These are phyloP conservation scores for Ooceraea biroi DNA, from an alignment of 1,140 invertebrate species.

Conservation along the genomic window DNA sequence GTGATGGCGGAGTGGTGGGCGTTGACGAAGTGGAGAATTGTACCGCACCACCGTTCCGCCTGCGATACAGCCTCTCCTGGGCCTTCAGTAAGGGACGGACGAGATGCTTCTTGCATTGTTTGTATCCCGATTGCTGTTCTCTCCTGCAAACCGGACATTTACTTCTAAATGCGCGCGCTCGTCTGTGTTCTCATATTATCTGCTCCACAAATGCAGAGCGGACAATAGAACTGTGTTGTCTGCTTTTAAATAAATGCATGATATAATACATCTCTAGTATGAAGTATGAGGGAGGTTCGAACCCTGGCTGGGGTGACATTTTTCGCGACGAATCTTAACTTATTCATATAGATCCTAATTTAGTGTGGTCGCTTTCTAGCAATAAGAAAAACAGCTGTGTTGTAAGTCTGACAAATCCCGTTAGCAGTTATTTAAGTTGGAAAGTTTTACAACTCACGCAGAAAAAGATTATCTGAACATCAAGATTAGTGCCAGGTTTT, in stretches of 20 bases:
- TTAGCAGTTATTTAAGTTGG: too few relatives aligned
- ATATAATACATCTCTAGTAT: not conserved
- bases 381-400: too few relatives aligned
- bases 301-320: too few relatives aligned
- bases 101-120: slow-evolving; percentile 87
- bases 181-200: not conserved
- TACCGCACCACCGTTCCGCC: slow-evolving; percentile 78
- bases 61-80: slow-evolving; percentile 87
- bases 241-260: slow-evolving; percentile 4
- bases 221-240: not conserved
- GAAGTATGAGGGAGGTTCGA: too few relatives aligned
- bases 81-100: slow-evolving; percentile 89
- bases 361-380: too few relatives aligned
- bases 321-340: too few relatives aligned
- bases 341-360: too few relatives aligned
- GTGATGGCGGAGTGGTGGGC: slow-evolving; percentile 85
- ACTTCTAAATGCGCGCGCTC: slow-evolving; percentile 17
- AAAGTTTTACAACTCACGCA: too few relatives aligned
- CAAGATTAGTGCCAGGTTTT: too few relatives aligned
- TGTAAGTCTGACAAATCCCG: too few relatives aligned
- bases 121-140: slow-evolving; percentile 87
- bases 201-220: not conserved
- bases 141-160: slow-evolving; percentile 58
- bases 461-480: too few relatives aligned
- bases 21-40: slow-evolving; percentile 84